Percentiles rank a stretch among this genome's conserved stretches.
phyloP scores from a whole-genome alignment of 2,797 vertebrate species.

The Silurus aristotelis region DNA sequence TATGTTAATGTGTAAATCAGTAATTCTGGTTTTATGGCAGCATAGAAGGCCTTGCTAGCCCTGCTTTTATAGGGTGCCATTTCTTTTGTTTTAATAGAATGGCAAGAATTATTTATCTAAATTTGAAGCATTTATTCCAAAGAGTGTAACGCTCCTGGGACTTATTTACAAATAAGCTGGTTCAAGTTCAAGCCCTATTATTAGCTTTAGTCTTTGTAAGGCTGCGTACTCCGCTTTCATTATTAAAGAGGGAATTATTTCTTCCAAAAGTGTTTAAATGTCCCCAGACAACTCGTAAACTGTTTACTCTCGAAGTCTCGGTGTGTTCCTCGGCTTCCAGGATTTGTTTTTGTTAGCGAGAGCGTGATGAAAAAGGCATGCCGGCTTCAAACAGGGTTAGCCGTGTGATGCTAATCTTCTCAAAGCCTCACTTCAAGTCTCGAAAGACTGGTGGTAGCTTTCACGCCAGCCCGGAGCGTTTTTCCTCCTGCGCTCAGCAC shows the following conservation, averaged over 20 bases:
- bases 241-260: slow-evolving; percentile 24
- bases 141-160: not conserved
- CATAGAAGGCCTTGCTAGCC: too few relatives aligned
- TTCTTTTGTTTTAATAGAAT: not conserved
- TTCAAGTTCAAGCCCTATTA: not conserved
- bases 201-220: not conserved
- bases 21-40: too few relatives aligned
- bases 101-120: not conserved
- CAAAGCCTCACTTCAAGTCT: slow-evolving; percentile 42
- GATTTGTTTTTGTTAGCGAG: slow-evolving; percentile 38
- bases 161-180: not conserved
- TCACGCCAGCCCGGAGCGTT: slow-evolving; percentile 32
- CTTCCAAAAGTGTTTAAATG: not conserved
- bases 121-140: not conserved
- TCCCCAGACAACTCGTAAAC: not conserved
- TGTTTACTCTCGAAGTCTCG: slow-evolving; percentile 29
- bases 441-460: slow-evolving; percentile 41
- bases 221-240: not conserved
- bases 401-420: slow-evolving; percentile 48
- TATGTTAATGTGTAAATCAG: too few relatives aligned
- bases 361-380: slow-evolving; percentile 33
- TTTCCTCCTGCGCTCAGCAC: slow-evolving; percentile 24
- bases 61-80: not conserved
- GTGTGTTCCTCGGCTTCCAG: slow-evolving; percentile 18
- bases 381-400: slow-evolving; percentile 42